A percentile compares a stretch with the other conserved stretches of the same genome.
Conservation (phyloP, 2,888 invertebrate genomes). For the Ichneumoninae sp. region DNA sequence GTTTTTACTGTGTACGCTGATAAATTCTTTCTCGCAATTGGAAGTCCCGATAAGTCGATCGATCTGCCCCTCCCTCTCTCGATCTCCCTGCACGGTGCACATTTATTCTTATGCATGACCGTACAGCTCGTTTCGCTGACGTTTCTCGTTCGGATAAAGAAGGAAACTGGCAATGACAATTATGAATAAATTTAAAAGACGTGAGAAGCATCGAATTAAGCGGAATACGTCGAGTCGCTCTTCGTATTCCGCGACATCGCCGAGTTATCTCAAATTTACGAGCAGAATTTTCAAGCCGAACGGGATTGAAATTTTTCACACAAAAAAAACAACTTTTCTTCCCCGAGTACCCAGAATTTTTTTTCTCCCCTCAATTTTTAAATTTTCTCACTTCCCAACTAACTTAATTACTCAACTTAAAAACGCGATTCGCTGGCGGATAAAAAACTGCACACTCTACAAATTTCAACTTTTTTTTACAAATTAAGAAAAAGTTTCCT, state of each 20-base stretch:
- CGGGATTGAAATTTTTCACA: too few relatives aligned
- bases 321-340: too few relatives aligned
- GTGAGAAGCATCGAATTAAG: constrained; percentile 6
- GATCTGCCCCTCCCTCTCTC: too few relatives aligned
- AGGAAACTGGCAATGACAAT: constrained; percentile 1
- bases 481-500: too few relatives aligned
- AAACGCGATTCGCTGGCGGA: background rate
- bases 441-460: too few relatives aligned
- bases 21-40: too few relatives aligned
- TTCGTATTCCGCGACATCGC: background rate
- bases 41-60: too few relatives aligned
- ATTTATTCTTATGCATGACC: background rate
- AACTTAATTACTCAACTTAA: background rate
- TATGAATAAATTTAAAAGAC: constrained; percentile 4
- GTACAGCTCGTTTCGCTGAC: background rate
- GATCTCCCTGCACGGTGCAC: background rate
- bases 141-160: background rate
- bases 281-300: background rate
- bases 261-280: background rate
- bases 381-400: too few relatives aligned
- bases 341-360: too few relatives aligned
- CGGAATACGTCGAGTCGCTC: background rate
- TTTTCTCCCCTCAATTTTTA: too few relatives aligned
- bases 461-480: too few relatives aligned
- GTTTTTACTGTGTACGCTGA: too few relatives aligned